Base-by-base conservation (phyloP, 2,113 vertebrate species). In the Choloepus hoffmanni region DNA sequence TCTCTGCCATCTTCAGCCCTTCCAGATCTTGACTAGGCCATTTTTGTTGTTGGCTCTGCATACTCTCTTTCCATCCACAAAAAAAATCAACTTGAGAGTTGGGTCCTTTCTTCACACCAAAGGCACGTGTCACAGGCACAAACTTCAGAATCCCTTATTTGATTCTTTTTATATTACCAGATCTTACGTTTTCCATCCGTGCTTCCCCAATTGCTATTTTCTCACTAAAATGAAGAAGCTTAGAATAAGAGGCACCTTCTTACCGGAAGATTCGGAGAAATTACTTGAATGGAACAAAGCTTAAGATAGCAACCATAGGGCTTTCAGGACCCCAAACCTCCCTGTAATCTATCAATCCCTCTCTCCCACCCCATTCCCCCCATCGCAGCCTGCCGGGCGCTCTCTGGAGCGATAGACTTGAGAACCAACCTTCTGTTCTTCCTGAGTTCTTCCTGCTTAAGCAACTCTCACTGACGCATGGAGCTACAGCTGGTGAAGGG, bases 401-500 rank as follows among this genome's bases (percentile, higher is more conserved):
- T 23, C n/a, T 30, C 70, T 14, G 67, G 55, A 30, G 33, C 2
- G 8, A 74, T 2, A 28, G 60, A 77, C 53, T 76, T 95, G 1
- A 16, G 76, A 33, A 88, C 43, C 89, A 88, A 96, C 90, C 92
- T 85, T 94, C 60, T 18, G 50, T n/a, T 60, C 40, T 81, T 79
- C 28, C 8, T 2, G 30, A 26, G 79, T 81, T 85, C 55, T 79
- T 65, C 15, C 5, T 0, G 40, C 58, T n/a, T 62, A 73, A 84
- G 65, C 5, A 62, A 82, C 73, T 92, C 63, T 72, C 85, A 7
- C 70, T 36, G 63, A 76, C 95, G 90, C 72, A 12, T 1, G 4
- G 28, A 21, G 18, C 77, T 70, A 79, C 95, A 89, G 89, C 82
- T 96, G 90, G 96, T 26, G 63, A 6, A 74, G 16, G 40, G 58